A percentile compares a stretch with the other conserved stretches of the same genome.
phyloP scores from a whole-genome alignment of 2,797 vertebrate species.

The Cichlasoma orientale region DNA sequence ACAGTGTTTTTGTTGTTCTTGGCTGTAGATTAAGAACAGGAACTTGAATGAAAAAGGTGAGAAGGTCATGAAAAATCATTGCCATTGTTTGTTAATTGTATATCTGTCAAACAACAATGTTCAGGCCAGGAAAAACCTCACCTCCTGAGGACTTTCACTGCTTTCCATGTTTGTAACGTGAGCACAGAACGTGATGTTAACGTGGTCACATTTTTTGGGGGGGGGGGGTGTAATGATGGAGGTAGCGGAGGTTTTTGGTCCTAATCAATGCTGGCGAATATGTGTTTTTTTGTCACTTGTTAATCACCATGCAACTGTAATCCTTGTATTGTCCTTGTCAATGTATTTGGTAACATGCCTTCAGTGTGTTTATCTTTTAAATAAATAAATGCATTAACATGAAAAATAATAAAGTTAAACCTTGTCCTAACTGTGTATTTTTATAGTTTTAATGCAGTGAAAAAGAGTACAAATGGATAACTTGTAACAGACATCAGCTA shows the following conservation, averaged over 20 bases:
- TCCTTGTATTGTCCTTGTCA: not conserved
- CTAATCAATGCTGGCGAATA: not conserved
- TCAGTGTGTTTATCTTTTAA: not conserved
- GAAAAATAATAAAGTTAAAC: not conserved
- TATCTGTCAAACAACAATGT: slow-evolving; percentile 1
- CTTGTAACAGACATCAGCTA: not conserved
- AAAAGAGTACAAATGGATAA: not conserved
- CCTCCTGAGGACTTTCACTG: not conserved
- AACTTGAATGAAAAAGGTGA: slow-evolving; percentile 48
- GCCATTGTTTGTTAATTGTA: slow-evolving; percentile 1
- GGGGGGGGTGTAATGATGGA: not conserved
- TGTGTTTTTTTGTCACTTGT: not conserved
- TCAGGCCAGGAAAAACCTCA: not conserved
- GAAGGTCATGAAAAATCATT: slow-evolving; percentile 49
- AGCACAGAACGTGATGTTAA: not conserved
- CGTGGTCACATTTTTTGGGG: not conserved
- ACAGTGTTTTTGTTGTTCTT: slow-evolving; percentile 62
- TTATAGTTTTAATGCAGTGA: not conserved
- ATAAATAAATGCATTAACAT: not conserved
- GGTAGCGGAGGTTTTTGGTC: not conserved
- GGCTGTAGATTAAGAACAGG: slow-evolving; percentile 54
- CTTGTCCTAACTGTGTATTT: not conserved
- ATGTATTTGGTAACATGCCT: not conserved
- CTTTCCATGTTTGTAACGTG: slow-evolving; percentile 5
- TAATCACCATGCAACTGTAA: not conserved